Percentiles rank a stretch among this genome's conserved stretches.
Conservation (phyloP, 2,797 vertebrate genomes). For the Parauchenoglanis punctatus region DNA sequence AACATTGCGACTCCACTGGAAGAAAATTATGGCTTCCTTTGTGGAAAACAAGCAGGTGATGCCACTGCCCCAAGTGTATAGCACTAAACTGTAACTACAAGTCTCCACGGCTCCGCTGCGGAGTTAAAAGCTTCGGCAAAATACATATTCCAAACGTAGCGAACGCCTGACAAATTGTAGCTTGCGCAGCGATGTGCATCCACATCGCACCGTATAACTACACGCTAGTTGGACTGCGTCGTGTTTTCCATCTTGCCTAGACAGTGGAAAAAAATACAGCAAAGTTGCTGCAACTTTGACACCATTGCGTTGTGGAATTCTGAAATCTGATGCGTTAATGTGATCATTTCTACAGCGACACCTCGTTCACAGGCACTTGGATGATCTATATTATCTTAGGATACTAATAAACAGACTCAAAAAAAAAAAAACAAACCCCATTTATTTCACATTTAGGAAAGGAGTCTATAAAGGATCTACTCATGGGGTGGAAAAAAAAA, state of each 20-base stretch:
- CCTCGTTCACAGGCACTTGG: neutral
- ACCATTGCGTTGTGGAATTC: neutral
- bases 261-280: neutral
- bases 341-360: neutral
- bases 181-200: conserved; percentile 11
- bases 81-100: conserved; percentile 25
- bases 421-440: neutral
- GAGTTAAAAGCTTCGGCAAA: conserved; percentile 29
- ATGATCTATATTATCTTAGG: neutral
- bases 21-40: neutral
- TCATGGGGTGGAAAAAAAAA: neutral
- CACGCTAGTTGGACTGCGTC: neutral
- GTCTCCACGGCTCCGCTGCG: neutral
- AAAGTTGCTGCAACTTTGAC: neutral
- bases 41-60: neutral
- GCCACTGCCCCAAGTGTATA: neutral
- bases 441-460: neutral
- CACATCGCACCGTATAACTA: neutral
- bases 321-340: neutral
- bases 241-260: neutral
- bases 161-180: conserved; percentile 42
- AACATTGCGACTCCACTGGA: neutral
- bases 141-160: neutral
- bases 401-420: neutral
- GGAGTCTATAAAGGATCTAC: neutral